Evolutionary conservation across 1,140 invertebrate species (phyloP).

Genomic region (Tachypleus tridentatus): DNA sequence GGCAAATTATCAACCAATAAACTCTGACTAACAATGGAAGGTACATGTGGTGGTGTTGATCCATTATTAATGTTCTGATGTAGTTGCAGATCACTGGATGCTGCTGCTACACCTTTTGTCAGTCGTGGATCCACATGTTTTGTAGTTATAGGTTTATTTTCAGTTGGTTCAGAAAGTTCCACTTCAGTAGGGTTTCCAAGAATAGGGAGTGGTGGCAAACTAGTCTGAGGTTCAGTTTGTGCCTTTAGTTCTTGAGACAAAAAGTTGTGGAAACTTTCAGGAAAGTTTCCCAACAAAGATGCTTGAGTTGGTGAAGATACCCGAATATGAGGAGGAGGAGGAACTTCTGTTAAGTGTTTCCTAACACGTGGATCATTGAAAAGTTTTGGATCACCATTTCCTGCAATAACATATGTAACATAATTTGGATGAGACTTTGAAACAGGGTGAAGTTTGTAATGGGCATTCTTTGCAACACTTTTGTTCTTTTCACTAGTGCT

Average conservation of each 20-base stretch:
- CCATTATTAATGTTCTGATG: neutral
- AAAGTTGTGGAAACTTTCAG: conserved; percentile 3
- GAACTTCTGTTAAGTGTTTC: conserved; percentile 10
- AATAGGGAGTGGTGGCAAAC: neutral
- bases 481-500: neutral
- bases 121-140: neutral
- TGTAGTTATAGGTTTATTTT: neutral
- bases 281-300: conserved; percentile 6
- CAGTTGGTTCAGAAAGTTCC: neutral
- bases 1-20: neutral
- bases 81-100: neutral
- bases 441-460: conserved; percentile 17
- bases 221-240: neutral
- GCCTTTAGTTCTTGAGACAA: neutral
- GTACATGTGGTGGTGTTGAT: neutral
- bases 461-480: neutral
- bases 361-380: conserved; percentile 24
- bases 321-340: conserved; percentile 8
- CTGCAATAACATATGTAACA: conserved; percentile 12
- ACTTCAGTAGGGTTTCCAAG: neutral
- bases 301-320: conserved; percentile 4
- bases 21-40: neutral
- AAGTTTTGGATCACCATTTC: conserved; percentile 16
- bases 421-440: conserved; percentile 18
- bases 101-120: neutral